A percentile compares a stretch with the other conserved stretches of the same genome.
phyloP scores from a whole-genome alignment of 2,888 invertebrate genomes.

The Dioctria linearis region DNA sequence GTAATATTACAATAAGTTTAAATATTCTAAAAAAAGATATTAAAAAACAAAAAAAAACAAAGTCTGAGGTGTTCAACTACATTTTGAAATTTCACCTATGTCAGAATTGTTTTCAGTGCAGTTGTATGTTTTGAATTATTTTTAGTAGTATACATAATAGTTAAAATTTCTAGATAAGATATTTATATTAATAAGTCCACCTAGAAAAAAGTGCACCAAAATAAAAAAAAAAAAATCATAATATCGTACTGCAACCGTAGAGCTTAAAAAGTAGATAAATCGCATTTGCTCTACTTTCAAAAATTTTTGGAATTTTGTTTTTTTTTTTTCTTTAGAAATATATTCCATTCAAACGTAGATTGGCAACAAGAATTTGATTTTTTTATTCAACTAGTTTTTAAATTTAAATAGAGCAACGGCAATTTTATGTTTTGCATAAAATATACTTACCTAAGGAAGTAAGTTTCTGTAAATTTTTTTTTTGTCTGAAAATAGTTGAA shows the following conservation, averaged over 20 bases:
- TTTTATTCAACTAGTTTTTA: neutral
- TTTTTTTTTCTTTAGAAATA: neutral
- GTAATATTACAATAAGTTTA: neutral
- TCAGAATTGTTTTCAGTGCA: constrained; percentile 38
- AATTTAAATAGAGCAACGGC: neutral
- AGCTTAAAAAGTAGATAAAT: constrained; percentile 26
- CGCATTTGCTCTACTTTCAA: constrained; percentile 44
- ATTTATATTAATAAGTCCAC: neutral
- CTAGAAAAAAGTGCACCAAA: constrained; percentile 26
- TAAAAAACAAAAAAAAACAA: neutral
- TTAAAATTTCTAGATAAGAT: neutral
- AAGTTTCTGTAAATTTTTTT: neutral
- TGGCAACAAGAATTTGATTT: constrained; percentile 16
- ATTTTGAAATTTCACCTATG: constrained; percentile 21
- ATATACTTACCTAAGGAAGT: neutral
- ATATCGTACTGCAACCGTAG: constrained; percentile 10
- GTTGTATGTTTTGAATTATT: constrained; percentile 15
- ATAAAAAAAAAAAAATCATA: neutral
- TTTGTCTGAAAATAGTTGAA: too few relatives aligned
- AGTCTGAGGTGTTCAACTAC: constrained; percentile 21
- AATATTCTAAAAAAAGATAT: neutral
- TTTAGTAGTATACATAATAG: neutral
- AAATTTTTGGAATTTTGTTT: neutral
- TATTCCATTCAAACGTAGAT: constrained; percentile 33
- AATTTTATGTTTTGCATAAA: neutral